Evolutionary conservation across 2,888 invertebrate genomes (phyloP).

Genomic region (Hydrotaea cyrtoneurina): DNA sequence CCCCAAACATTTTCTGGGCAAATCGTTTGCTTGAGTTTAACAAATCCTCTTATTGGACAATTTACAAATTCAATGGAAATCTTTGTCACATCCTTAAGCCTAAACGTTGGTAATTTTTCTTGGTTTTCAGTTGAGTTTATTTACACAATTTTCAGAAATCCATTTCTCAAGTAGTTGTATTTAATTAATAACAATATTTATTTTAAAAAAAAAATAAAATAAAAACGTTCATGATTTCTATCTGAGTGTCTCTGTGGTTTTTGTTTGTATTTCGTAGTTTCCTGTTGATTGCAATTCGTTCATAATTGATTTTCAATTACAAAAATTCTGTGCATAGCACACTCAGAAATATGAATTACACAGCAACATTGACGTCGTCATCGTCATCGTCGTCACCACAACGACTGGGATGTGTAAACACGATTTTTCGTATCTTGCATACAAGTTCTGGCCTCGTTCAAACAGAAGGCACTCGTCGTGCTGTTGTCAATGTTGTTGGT

Average conservation of each 20-base stretch:
- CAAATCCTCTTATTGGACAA: too few species aligned
- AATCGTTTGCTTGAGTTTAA: too few species aligned
- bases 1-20: too few species aligned
- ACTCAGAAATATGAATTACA: not conserved
- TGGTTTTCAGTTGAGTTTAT: too few species aligned
- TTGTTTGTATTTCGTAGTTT: too few species aligned
- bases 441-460: not conserved
- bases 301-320: slow-evolving; percentile 6
- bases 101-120: too few species aligned
- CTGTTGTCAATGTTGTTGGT: not conserved
- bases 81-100: too few species aligned
- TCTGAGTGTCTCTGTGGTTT: not conserved
- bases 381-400: not conserved
- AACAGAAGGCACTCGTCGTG: not conserved
- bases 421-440: not conserved
- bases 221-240: not conserved
- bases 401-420: not conserved
- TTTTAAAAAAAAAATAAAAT: too few species aligned
- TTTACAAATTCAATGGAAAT: too few species aligned
- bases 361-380: not conserved
- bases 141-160: slow-evolving; percentile 10
- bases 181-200: too few species aligned
- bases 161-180: not conserved
- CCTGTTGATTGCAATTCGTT: slow-evolving; percentile 1
- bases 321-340: not conserved